Percentiles rank a stretch among this genome's conserved stretches.
Conservation (phyloP, 2,888 invertebrate species). For the Eupeodes luniger region DNA sequence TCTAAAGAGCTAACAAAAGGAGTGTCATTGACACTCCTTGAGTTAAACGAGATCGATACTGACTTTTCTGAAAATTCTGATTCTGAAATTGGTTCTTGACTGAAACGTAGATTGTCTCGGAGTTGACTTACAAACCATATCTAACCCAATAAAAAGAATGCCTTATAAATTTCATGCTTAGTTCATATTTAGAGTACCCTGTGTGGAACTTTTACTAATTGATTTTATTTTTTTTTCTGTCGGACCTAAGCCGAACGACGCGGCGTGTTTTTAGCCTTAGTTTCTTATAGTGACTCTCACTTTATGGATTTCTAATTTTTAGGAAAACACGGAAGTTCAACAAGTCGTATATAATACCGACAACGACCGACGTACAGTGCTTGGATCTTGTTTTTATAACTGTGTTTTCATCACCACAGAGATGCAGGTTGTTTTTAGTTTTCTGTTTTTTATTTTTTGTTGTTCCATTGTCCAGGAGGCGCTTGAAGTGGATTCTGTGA, state of each 20-base stretch:
- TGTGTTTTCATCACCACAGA: not conserved
- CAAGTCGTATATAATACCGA: not conserved
- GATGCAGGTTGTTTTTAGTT: conserved; percentile 13
- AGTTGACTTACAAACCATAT: no score
- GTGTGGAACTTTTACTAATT: not conserved
- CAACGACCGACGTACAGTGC: not conserved
- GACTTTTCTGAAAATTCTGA: no score
- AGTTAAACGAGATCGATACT: no score
- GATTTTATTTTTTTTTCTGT: not conserved
- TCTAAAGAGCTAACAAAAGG: no score
- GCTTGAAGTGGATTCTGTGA: conserved; percentile 31
- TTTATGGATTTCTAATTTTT: conserved; percentile 2
- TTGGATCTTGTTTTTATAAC: conserved; percentile 10
- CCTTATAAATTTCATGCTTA: no score
- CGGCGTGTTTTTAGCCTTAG: conserved; percentile 25
- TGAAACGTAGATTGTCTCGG: no score
- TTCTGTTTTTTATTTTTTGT: not conserved
- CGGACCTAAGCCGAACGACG: not conserved
- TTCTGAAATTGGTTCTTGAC: no score
- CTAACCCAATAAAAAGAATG: no score
- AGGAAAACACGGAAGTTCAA: conserved; percentile 33
- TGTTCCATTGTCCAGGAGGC: conserved; percentile 42
- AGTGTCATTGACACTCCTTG: no score
- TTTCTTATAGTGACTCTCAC: conserved; percentile 38
- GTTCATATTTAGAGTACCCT: not conserved